These are phyloP conservation scores for Heliornis fulica DNA, from an alignment of 2,113 vertebrate genomes.

Conservation along the genomic window DNA sequence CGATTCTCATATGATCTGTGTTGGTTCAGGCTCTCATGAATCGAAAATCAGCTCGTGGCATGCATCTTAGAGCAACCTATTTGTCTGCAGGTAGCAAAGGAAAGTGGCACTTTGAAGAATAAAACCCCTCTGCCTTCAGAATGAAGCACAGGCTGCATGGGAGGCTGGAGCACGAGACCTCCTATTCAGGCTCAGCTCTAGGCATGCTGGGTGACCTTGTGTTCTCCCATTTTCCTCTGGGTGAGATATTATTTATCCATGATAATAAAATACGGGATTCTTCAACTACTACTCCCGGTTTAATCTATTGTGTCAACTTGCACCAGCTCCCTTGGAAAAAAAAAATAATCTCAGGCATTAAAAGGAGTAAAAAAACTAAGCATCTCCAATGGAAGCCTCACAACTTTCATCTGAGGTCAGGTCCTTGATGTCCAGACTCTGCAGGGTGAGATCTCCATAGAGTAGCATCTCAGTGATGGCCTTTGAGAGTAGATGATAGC, in stretches of 20 bases:
- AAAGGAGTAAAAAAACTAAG: not conserved
- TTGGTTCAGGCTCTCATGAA: slow-evolving; percentile 47
- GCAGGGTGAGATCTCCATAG: not conserved
- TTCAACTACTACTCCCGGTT: not conserved
- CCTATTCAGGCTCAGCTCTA: slow-evolving; percentile 7
- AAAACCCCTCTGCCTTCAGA: slow-evolving; percentile 37
- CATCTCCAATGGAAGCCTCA: not conserved
- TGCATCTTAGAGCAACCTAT: slow-evolving; percentile 21
- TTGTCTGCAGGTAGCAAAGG: slow-evolving; percentile 57
- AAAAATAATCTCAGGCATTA: not conserved
- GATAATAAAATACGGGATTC: slow-evolving; percentile 13
- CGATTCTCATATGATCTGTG: slow-evolving; percentile 33
- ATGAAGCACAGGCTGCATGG: not conserved
- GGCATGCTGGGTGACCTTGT: slow-evolving; percentile 28
- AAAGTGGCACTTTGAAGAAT: slow-evolving; percentile 50
- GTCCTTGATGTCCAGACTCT: not conserved
- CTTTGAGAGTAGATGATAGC: not conserved
- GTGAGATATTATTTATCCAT: slow-evolving; percentile 29
- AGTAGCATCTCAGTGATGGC: not conserved
- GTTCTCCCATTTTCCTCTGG: slow-evolving; percentile 19
- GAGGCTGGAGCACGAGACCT: not conserved
- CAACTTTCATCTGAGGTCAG: not conserved
- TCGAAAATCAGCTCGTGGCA: slow-evolving; percentile 34
- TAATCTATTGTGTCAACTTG: slow-evolving; percentile 20
- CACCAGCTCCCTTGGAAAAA: not conserved